Evolutionary conservation across 2,113 vertebrate species (phyloP), one percentile per base, ranked within the genome.

Genomic region (Ptyas mucosa): DNA sequence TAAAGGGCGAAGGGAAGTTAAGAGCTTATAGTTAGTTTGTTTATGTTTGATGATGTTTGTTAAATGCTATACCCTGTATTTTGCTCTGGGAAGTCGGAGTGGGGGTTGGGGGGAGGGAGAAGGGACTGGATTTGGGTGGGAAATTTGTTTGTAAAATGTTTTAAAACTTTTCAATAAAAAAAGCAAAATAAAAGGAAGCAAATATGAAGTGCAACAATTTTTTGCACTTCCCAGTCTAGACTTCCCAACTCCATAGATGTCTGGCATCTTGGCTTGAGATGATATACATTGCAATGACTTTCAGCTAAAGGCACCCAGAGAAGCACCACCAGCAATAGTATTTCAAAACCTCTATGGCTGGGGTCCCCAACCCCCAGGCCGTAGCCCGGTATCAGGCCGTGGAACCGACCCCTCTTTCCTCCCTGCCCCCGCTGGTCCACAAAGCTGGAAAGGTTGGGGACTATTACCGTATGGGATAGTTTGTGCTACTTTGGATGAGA

Each of bases 131-230:
- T n/a, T n/a, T n/a, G n/a, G n/a, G n/a, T n/a, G n/a, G n/a, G n/a
- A n/a, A n/a, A n/a, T n/a, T n/a, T n/a, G n/a, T n/a, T n/a, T n/a
- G n/a, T n/a, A n/a, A n/a, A n/a, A n/a, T n/a, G n/a, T n/a, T n/a
- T n/a, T n/a, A n/a, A n/a, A n/a, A n/a, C n/a, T n/a, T n/a, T n/a
- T n/a, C n/a, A n/a, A n/a, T n/a, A n/a, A n/a, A 43, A 90, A 81
- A 89, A 93, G 23, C 86, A 53, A 86, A 94, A 94, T 0, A 93
- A 92, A 94, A 54, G 89, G 49, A 69, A 94, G 61, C 39, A 92
- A 51, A 93, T 89, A 43, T 91, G 90, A 89, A 69, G 15, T 93
- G 94, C 86, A 95, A 51, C 26, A 26, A 24, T 49, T 24, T 15
- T 39, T 81, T 81, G 69, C 18, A 34, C 64, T 81, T 39, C 69